These are phyloP conservation scores for Gonioctena quinquepunctata DNA, from an alignment of 1,140 invertebrate genomes.

Conservation along the genomic window DNA sequence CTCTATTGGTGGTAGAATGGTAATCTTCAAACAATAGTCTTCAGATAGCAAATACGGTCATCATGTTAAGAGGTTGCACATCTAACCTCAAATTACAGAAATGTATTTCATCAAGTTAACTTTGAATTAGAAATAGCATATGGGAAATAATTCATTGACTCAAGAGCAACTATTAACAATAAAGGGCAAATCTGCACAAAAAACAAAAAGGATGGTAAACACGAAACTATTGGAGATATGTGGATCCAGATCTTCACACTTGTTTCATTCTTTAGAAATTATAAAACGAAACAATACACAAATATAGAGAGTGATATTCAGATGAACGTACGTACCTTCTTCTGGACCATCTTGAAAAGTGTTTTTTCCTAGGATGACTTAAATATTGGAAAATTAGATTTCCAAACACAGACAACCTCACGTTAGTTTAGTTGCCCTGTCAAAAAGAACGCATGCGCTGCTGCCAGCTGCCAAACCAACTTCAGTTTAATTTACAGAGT, in stretches of 20 bases:
- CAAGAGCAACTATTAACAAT: no score
- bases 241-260: no score
- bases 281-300: no score
- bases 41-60: constrained; percentile 50
- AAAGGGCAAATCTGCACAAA: no score
- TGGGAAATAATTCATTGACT: no score
- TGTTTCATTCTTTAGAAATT: no score
- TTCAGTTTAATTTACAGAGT: no score
- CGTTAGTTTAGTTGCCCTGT: background rate
- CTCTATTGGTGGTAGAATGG: constrained; percentile 39
- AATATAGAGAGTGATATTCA: no score
- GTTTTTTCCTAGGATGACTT: background rate
- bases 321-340: constrained; percentile 47
- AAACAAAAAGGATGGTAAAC: no score
- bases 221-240: no score
- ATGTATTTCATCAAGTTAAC: background rate
- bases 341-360: constrained; percentile 50
- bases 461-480: background rate
- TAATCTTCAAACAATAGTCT: constrained; percentile 30
- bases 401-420: background rate
- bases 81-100: constrained; percentile 21
- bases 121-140: constrained; percentile 9
- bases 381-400: background rate
- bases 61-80: constrained; percentile 34
- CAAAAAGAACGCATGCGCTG: constrained; percentile 1